Percentiles rank a stretch among this genome's conserved stretches.
These are phyloP conservation scores for Psettodes erumei DNA, from an alignment of 2,113 vertebrate genomes.

Conservation along the genomic window DNA sequence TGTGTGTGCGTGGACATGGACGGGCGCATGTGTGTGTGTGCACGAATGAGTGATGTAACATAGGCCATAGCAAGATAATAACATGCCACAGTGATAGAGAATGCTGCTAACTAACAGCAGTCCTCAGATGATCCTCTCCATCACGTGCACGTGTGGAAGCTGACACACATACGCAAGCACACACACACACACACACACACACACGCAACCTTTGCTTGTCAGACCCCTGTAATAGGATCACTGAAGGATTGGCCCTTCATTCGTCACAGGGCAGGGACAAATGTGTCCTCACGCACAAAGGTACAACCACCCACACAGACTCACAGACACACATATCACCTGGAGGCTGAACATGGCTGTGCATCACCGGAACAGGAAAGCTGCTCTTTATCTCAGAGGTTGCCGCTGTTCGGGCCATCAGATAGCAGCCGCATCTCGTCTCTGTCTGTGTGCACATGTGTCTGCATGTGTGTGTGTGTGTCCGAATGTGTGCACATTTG, in stretches of 20 bases:
- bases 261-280: slow-evolving; percentile 63
- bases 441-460: slow-evolving; percentile 16
- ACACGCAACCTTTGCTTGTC: slow-evolving; percentile 67
- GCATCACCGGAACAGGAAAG: slow-evolving; percentile 58
- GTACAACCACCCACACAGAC: slow-evolving; percentile 33
- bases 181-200: slow-evolving; percentile 52
- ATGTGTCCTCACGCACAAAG: slow-evolving; percentile 49
- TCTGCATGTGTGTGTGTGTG: slow-evolving; percentile 18
- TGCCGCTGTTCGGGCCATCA: slow-evolving; percentile 54
- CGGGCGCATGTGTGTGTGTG: slow-evolving; percentile 26
- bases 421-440: slow-evolving; percentile 49
- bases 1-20: slow-evolving; percentile 28
- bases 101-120: slow-evolving; percentile 82
- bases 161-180: slow-evolving; percentile 39
- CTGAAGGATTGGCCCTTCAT: slow-evolving; percentile 63
- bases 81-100: slow-evolving; percentile 85
- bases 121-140: slow-evolving; percentile 78
- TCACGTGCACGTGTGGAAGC: slow-evolving; percentile 44
- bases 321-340: slow-evolving; percentile 43
- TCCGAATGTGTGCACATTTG: slow-evolving; percentile 36
- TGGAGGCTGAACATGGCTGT: slow-evolving; percentile 41
- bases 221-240: slow-evolving; percentile 76
- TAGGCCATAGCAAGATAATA: slow-evolving; percentile 76
- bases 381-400: slow-evolving; percentile 56
- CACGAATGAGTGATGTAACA: slow-evolving; percentile 67